These are phyloP conservation scores for Tinamus guttatus DNA, from an alignment of 2,113 vertebrate species.

Conservation along the genomic window DNA sequence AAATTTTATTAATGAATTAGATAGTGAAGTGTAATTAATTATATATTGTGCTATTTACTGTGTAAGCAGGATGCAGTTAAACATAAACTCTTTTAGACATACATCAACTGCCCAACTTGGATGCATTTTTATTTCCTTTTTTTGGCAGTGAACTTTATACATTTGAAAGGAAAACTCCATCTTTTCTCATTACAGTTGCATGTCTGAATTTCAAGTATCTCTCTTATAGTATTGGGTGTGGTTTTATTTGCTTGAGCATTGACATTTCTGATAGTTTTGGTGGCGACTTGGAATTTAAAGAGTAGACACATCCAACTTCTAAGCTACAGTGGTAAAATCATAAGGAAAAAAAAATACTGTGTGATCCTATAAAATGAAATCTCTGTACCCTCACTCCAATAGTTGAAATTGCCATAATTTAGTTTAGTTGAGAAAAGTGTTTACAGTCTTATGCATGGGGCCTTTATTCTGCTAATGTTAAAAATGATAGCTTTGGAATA, in stretches of 20 bases:
- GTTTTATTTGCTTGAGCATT: slow-evolving; percentile 16
- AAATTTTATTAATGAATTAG: neutral
- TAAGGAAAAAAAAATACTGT: neutral
- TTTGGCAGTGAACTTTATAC: neutral
- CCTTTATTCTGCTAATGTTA: slow-evolving; percentile 28
- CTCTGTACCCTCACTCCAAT: neutral
- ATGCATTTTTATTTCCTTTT: neutral
- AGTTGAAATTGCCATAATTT: neutral
- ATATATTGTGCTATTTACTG: neutral
- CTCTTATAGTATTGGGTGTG: neutral
- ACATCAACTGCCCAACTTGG: neutral
- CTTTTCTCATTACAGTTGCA: neutral
- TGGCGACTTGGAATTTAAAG: neutral
- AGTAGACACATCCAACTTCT: neutral
- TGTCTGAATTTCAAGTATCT: neutral
- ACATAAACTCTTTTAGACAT: neutral
- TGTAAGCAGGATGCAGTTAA: neutral
- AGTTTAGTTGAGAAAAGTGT: neutral
- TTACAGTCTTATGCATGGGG: slow-evolving; percentile 13
- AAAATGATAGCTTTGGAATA: slow-evolving; percentile 36
- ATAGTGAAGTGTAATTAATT: neutral
- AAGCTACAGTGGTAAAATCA: neutral
- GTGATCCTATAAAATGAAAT: neutral
- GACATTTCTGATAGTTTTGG: neutral
- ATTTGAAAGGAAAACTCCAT: neutral